Evolutionary conservation across 2,888 invertebrate species (phyloP), one percentile per base, ranked within the genome.

Genomic region (Callyntrura guangdongensis): DNA sequence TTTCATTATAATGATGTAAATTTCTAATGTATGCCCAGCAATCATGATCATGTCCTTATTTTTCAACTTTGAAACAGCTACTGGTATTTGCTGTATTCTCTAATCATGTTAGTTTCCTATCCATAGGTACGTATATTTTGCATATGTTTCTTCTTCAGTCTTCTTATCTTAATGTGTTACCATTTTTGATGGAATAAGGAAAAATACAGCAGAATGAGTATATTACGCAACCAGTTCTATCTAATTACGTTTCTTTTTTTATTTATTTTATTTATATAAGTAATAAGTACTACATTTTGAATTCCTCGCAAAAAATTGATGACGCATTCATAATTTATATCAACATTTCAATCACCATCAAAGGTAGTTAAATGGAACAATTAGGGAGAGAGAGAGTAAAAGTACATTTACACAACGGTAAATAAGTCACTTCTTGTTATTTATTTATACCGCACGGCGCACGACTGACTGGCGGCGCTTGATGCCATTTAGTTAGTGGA

Each of bases 21-120:
- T 72, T 69, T 69, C n/a, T n/a, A 9, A 45, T 45, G 49, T 20
- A 36, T 36, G 36, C 36, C 36, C 36, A 74, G 27, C 49, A 27
- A 74, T 74, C 49, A 49, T 47, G 49, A 74, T 47, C 49, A 74
- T 49, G 74, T 74, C 74, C 20, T 74, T 74, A 74, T 74, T 72
- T 74, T 74, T 49, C 74, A n/a, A 49, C 49, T 74, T 49, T 49
- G 22, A 74, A 74, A 47, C 49, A 22, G 74, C 74, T 49, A 74
- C 74, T 74, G 74, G 74, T 74, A 49, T 74, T 74, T 49, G 8
- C 3, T 20, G 53, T 53, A 53, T n/a, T n/a, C n/a, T n/a, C n/a
- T 5, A 53, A 20, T 69, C 49, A 49, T 49, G 8, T 0, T 74
- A 1, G 11, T 12, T 72, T 4, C 49, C 11, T 67, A 36, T 17